Percentiles rank a stretch among this genome's conserved stretches.
Conservation (phyloP, 2,888 invertebrate species). For the Nineta flava region DNA sequence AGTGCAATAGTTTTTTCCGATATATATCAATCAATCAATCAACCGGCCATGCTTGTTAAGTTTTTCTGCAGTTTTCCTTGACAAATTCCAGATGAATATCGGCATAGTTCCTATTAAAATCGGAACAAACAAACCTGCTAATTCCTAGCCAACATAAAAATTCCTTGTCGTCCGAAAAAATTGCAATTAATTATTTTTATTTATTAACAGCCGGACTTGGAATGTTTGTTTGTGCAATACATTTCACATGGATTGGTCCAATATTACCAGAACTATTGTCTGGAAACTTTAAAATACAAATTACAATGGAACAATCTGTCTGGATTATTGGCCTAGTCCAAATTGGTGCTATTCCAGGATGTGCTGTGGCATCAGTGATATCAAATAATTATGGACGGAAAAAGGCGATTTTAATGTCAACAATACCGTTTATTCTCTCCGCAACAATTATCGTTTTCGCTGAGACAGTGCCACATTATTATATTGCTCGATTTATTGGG, state of each 20-base stretch:
- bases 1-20: too few relatives aligned
- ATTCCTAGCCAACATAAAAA: too few relatives aligned
- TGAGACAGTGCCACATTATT: slow-evolving; percentile 33
- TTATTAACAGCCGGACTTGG: neutral
- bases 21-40: too few relatives aligned
- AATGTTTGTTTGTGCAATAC: neutral
- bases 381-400: slow-evolving; percentile 44
- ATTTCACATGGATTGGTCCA: neutral
- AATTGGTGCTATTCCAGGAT: neutral
- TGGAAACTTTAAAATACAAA: neutral
- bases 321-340: neutral
- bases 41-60: too few relatives aligned
- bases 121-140: too few relatives aligned
- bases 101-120: too few relatives aligned
- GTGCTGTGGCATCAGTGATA: slow-evolving; percentile 33
- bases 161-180: too few relatives aligned
- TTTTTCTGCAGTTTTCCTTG: too few relatives aligned
- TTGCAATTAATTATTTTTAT: too few relatives aligned
- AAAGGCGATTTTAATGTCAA: slow-evolving; percentile 35
- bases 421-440: slow-evolving; percentile 36
- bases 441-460: slow-evolving; percentile 40
- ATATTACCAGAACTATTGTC: neutral
- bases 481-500: slow-evolving; percentile 31
- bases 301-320: neutral
- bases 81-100: too few relatives aligned